Conservation (phyloP, 2,888 invertebrate species). For the Cinara cedri region DNA sequence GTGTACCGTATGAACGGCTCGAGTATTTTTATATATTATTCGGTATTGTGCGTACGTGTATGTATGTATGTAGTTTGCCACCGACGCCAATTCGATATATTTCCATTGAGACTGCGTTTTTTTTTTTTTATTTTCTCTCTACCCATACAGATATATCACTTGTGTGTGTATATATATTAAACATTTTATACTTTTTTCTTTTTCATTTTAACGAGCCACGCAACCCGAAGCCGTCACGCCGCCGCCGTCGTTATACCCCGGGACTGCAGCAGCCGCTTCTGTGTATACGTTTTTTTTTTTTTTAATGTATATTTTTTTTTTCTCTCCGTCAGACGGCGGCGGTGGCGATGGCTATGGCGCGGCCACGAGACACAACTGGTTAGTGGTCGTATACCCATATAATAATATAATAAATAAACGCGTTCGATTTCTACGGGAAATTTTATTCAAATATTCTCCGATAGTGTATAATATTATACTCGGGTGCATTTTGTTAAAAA, state of each 20-base stretch:
- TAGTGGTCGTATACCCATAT: background rate
- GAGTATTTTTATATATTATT: background rate
- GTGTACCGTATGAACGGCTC: too few species aligned
- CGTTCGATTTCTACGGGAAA: background rate
- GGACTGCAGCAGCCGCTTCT: slow-evolving; percentile 8
- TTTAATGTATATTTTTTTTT: background rate
- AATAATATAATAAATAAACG: background rate
- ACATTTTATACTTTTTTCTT: background rate
- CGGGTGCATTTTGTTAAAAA: background rate
- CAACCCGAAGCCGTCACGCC: background rate
- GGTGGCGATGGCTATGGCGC: too few species aligned
- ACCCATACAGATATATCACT: too few species aligned
- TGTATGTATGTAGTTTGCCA: background rate
- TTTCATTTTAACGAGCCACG: slow-evolving; percentile 39
- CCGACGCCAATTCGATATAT: slow-evolving; percentile 2
- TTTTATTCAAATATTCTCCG: background rate
- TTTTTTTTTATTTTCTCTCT: background rate
- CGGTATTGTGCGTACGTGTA: background rate
- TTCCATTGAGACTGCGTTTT: background rate
- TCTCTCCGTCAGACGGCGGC: background rate
- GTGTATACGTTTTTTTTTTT: background rate
- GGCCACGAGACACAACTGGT: background rate
- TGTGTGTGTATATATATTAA: too few species aligned
- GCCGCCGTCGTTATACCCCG: slow-evolving; percentile 18
- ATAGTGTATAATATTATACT: background rate